Evolutionary conservation across 2,797 vertebrate species (phyloP).

Genomic region (Phataginus tricuspis): DNA sequence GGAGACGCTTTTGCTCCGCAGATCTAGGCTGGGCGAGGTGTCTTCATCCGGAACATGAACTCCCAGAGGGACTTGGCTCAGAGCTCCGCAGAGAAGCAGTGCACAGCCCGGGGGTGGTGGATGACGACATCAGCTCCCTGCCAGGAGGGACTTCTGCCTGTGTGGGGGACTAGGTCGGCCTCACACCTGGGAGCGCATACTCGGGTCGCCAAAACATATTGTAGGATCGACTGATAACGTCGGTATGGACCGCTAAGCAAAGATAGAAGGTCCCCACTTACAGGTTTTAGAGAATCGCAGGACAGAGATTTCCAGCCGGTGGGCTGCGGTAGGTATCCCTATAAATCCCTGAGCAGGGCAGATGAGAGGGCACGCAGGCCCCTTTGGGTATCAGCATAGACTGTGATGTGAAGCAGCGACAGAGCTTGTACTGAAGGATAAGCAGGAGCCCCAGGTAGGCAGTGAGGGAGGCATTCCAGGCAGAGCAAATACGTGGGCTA

Average conservation of each 20-base stretch:
- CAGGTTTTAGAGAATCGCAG: neutral
- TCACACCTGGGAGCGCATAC: no score
- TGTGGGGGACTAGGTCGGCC: accelerated
- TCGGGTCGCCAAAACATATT: no score
- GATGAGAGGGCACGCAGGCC: accelerated
- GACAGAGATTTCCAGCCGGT: neutral
- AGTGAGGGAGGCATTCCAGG: neutral
- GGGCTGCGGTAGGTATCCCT: no score
- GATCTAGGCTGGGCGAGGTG: accelerated
- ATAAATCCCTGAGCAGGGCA: neutral
- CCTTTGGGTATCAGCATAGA: neutral
- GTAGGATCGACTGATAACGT: neutral
- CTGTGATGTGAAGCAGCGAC: no score
- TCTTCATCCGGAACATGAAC: neutral
- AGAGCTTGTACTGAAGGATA: accelerated
- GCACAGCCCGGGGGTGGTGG: no score
- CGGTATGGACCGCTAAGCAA: neutral
- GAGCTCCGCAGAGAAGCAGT: no score
- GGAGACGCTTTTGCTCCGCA: accelerated
- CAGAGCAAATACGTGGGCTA: neutral
- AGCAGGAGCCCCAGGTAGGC: neutral
- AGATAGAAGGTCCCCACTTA: neutral
- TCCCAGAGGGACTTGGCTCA: no score
- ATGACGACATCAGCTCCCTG: accelerated
- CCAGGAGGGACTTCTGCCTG: no score